phyloP scores from a whole-genome alignment of 2,888 invertebrate species.

The Horisme vitalbata region DNA sequence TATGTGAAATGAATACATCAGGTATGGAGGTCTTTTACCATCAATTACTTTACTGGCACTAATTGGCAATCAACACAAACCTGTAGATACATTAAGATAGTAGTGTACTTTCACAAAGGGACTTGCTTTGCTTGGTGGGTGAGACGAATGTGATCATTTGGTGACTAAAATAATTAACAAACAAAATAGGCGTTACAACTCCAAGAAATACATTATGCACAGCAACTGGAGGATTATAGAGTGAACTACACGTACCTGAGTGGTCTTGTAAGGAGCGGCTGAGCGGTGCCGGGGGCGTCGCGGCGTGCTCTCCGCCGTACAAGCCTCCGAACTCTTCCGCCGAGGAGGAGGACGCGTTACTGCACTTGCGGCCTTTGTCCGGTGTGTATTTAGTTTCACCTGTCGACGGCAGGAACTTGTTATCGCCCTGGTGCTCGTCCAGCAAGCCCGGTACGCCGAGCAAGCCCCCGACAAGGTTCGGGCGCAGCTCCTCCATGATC shows the following conservation, averaged over 20 bases:
- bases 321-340: conserved; percentile 95
- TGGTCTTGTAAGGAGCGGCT: conserved; percentile 82
- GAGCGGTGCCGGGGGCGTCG: conserved; percentile 85
- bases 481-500: conserved; percentile 93
- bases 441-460: conserved; percentile 90
- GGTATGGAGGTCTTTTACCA: too few relatives aligned
- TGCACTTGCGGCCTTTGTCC: conserved; percentile 87
- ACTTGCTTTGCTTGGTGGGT: too few relatives aligned
- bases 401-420: conserved; percentile 80
- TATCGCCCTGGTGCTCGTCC: conserved; percentile 87
- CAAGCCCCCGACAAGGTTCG: conserved; percentile 90
- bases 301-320: conserved; percentile 89
- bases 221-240: too few relatives aligned
- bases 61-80: too few relatives aligned
- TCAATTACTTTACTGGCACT: too few relatives aligned
- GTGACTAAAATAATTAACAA: too few relatives aligned
- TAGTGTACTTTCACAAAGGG: too few relatives aligned
- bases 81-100: too few relatives aligned
- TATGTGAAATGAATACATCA: too few relatives aligned
- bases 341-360: conserved; percentile 88
- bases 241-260: conserved; percentile 72
- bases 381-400: conserved; percentile 82
- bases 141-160: too few relatives aligned
- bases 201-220: too few relatives aligned
- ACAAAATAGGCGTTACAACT: too few relatives aligned